A percentile compares a stretch with the other conserved stretches of the same genome.
Evolutionary conservation across 2,888 invertebrate genomes (phyloP).

Genomic region (Allolobophora icterica): DNA sequence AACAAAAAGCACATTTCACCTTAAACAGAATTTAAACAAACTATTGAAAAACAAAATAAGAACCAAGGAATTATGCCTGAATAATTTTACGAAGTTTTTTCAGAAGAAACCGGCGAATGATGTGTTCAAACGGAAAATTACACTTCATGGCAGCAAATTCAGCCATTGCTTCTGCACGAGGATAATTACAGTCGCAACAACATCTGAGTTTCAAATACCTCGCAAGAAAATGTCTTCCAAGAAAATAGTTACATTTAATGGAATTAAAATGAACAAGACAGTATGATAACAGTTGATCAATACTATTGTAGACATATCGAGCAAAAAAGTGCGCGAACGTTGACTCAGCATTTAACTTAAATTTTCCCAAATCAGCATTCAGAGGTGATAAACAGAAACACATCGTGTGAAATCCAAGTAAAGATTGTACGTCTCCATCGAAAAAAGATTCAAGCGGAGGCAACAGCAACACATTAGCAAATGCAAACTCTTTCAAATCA

Average conservation of each 20-base stretch:
- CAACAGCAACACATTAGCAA: neutral
- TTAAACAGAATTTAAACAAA: no score
- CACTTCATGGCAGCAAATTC: neutral
- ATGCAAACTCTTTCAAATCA: neutral
- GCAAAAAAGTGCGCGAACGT: neutral
- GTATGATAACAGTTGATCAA: rapidly evolving
- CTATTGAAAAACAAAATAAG: no score
- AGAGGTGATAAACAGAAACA: neutral
- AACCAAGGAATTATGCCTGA: no score
- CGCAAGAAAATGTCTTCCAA: neutral
- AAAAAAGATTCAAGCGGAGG: neutral
- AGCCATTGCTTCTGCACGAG: neutral
- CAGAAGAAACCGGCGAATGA: neutral
- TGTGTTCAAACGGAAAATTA: neutral
- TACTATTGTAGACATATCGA: neutral
- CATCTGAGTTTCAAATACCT: neutral
- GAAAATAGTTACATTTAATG: neutral
- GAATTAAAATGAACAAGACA: neutral
- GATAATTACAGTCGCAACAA: neutral
- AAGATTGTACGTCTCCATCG: neutral
- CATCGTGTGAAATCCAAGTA: neutral
- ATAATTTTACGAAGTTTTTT: neutral
- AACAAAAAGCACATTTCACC: no score
- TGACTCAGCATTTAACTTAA: neutral
- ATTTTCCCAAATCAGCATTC: neutral